Percentiles rank a stretch among this genome's conserved stretches.
Evolutionary conservation across 2,797 vertebrate genomes (phyloP).

Genomic region (Chloroceryle amazona): DNA sequence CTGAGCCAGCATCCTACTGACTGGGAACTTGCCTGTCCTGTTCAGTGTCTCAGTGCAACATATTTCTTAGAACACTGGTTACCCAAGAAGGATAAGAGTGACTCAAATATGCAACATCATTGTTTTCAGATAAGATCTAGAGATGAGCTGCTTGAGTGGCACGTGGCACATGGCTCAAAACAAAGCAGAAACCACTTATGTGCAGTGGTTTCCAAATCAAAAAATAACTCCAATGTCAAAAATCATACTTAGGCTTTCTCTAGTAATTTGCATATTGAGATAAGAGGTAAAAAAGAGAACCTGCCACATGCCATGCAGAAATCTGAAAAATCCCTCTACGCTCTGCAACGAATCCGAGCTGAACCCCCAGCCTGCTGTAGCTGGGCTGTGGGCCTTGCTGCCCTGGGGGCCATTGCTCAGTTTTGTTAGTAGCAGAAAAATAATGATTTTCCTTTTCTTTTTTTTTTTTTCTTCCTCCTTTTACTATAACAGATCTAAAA

Average conservation of each 20-base stretch:
- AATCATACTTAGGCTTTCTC: not conserved
- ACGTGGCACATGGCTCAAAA: not conserved
- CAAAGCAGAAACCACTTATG: not conserved
- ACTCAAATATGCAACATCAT: conserved; percentile 12
- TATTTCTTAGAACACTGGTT: conserved; percentile 31
- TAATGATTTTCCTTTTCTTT: rapidly evolving
- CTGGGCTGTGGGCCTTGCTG: not conserved
- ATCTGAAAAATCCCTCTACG: not conserved
- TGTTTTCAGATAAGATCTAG: conserved; percentile 25
- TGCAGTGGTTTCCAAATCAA: not conserved
- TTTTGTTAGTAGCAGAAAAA: not conserved
- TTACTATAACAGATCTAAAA: not conserved
- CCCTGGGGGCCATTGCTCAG: no score
- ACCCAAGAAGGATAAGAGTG: not conserved
- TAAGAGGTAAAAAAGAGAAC: not conserved
- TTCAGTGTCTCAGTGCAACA: not conserved
- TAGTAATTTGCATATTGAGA: not conserved
- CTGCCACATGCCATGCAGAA: not conserved
- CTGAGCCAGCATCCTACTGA: not conserved
- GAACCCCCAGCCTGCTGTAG: not conserved
- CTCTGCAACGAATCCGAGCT: not conserved
- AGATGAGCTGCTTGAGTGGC: conserved; percentile 3
- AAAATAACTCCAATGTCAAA: not conserved
- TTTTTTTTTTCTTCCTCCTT: not conserved
- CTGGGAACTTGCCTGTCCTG: not conserved